These are phyloP conservation scores for Brachylomia viminalis DNA, from an alignment of 2,888 invertebrate genomes.

Conservation along the genomic window DNA sequence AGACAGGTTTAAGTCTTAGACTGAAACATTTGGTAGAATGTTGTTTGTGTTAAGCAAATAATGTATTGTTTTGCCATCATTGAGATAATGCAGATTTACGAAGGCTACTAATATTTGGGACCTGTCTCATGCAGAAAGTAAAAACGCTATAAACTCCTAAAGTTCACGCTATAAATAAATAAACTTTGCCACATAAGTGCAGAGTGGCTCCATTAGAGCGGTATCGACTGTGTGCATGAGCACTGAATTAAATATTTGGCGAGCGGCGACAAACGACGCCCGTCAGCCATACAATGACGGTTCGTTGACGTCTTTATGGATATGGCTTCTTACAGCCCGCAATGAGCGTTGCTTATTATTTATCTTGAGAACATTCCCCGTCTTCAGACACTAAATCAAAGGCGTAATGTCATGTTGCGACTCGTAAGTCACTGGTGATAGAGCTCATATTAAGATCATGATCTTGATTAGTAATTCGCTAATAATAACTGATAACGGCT, in stretches of 20 bases:
- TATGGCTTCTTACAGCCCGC: neutral
- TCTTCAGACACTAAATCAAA: constrained; percentile 8
- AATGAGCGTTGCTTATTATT: constrained; percentile 15
- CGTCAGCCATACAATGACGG: constrained; percentile 12
- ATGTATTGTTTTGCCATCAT: neutral
- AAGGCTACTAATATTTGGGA: neutral
- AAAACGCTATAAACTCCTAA: neutral
- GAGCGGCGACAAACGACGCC: constrained; percentile 30
- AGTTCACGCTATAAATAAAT: neutral
- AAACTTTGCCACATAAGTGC: constrained; percentile 19
- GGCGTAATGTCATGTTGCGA: neutral
- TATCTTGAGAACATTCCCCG: neutral
- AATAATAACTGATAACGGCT: constrained; percentile 15
- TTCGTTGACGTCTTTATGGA: constrained; percentile 7
- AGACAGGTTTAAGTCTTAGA: neutral
- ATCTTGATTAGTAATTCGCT: constrained; percentile 27
- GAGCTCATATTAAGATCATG: constrained; percentile 13
- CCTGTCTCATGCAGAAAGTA: neutral
- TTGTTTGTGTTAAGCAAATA: too few relatives aligned
- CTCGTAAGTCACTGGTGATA: neutral
- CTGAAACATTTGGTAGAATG: neutral
- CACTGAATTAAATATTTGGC: constrained; percentile 72
- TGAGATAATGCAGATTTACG: neutral
- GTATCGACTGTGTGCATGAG: constrained; percentile 68
- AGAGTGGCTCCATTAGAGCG: constrained; percentile 40